Evolutionary conservation across 2,888 invertebrate genomes (phyloP).

Genomic region (Scaptomyza flava): DNA sequence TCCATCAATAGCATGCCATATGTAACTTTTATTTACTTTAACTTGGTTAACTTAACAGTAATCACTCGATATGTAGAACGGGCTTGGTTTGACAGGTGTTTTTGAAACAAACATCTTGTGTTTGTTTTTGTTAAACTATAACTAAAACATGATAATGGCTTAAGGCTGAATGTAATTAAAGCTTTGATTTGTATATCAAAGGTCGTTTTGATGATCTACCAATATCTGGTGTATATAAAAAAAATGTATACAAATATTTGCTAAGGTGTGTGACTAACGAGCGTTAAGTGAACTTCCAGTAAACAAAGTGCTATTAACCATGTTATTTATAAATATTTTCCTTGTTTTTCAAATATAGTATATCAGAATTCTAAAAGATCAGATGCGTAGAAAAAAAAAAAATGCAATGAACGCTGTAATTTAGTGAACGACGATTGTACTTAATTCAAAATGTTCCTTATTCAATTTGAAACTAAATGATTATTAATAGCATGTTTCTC

Average conservation of each 20-base stretch:
- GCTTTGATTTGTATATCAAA: neutral
- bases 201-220: too few species aligned
- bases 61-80: neutral
- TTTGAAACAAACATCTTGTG: neutral
- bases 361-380: neutral
- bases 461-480: neutral
- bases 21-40: slow-evolving; percentile 5
- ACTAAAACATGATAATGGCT: too few species aligned
- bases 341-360: slow-evolving; percentile 1
- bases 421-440: too few species aligned
- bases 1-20: slow-evolving; percentile 40
- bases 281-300: neutral
- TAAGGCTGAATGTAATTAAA: neutral
- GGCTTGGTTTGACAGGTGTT: neutral
- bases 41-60: neutral
- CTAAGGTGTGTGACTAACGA: slow-evolving; percentile 7
- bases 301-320: slow-evolving; percentile 1
- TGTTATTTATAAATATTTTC: neutral
- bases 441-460: too few species aligned
- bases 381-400: too few species aligned
- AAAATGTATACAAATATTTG: neutral
- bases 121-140: too few species aligned
- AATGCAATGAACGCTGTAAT: too few species aligned
- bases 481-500: too few species aligned
- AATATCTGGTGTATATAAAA: neutral